phyloP scores from a whole-genome alignment of 2,113 vertebrate genomes.

The Pipra filicauda region DNA sequence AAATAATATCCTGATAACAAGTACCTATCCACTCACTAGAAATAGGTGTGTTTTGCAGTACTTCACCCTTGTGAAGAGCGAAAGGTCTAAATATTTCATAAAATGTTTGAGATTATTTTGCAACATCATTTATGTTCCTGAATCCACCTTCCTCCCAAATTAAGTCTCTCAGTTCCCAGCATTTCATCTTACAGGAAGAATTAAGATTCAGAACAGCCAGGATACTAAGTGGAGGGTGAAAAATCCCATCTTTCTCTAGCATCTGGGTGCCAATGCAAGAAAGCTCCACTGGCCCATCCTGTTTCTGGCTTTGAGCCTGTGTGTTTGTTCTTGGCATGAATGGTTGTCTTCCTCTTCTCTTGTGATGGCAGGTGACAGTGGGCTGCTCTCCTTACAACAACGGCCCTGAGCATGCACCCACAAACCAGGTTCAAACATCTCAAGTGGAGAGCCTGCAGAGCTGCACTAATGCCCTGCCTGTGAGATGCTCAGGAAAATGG shows the following conservation, averaged over 20 bases:
- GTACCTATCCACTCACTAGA: not conserved
- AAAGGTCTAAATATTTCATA: not conserved
- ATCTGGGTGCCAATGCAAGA: not conserved
- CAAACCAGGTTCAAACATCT: not conserved
- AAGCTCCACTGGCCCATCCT: accelerated
- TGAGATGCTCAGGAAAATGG: not conserved
- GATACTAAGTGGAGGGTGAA: not conserved
- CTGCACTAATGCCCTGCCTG: not conserved
- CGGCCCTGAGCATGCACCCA: not conserved
- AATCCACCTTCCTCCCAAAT: not conserved
- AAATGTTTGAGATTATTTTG: not conserved
- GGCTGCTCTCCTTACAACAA: not conserved
- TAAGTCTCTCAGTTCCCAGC: not conserved
- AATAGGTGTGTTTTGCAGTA: not conserved
- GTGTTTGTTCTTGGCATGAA: not conserved
- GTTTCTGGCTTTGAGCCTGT: not conserved
- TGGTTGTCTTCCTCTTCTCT: not conserved
- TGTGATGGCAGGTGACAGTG: not conserved
- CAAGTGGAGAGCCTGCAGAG: not conserved
- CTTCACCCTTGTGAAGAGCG: not conserved
- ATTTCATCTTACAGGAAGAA: not conserved
- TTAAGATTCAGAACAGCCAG: not conserved
- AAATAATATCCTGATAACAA: not conserved
- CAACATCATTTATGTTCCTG: not conserved
- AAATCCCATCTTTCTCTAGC: not conserved